phyloP scores from a whole-genome alignment of 2,888 invertebrate species.

The Chymomyza procnemis region DNA sequence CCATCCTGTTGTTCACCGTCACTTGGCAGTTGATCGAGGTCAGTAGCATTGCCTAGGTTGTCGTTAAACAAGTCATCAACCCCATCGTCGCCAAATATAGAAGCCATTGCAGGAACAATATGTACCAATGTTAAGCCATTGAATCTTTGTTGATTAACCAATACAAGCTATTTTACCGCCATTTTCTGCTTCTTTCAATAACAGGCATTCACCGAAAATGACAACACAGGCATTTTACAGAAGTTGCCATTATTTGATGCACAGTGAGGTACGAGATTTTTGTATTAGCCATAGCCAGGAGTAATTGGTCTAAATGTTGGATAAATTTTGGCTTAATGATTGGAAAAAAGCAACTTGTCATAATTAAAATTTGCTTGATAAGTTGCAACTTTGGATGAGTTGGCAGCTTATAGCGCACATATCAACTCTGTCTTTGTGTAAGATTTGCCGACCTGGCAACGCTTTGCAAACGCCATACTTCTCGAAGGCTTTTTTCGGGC shows the following conservation, averaged over 20 bases:
- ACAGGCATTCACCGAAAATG: constrained; percentile 22
- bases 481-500: constrained; percentile 56
- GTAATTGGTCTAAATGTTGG: background rate
- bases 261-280: constrained; percentile 37
- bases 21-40: constrained; percentile 76
- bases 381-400: constrained; percentile 16
- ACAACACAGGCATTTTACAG: background rate
- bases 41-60: constrained; percentile 52
- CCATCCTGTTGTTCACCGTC: constrained; percentile 76
- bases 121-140: background rate
- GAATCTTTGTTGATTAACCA: background rate
- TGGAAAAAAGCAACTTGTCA: background rate
- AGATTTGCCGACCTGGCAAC: constrained; percentile 42
- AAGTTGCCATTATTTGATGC: background rate
- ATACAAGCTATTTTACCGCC: constrained; percentile 46
- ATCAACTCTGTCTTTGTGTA: constrained; percentile 49
- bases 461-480: constrained; percentile 62
- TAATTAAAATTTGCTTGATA: background rate
- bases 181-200: constrained; percentile 46
- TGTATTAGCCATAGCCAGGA: constrained; percentile 9
- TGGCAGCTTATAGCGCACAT: constrained; percentile 45
- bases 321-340: background rate
- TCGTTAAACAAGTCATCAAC: constrained; percentile 73
- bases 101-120: constrained; percentile 49
- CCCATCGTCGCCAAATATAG: constrained; percentile 71